phyloP scores from a whole-genome alignment of 2,888 invertebrate genomes.

The Lochmaea capreae region DNA sequence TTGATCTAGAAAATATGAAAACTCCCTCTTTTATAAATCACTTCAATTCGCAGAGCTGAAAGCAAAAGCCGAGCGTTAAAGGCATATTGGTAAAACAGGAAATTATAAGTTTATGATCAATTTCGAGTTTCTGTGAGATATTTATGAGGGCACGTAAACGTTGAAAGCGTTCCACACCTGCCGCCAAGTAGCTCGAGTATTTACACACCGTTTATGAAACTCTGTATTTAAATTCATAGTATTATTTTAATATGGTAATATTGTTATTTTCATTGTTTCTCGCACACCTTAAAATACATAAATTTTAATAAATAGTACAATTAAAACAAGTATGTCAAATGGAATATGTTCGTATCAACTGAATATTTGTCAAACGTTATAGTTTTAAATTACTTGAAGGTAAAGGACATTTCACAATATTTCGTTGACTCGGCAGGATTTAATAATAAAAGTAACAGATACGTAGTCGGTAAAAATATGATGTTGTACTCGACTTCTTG shows the following conservation, averaged over 20 bases:
- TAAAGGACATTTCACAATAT: too few relatives aligned
- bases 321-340: neutral
- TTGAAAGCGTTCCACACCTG: neutral
- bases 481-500: too few relatives aligned
- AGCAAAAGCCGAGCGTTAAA: neutral
- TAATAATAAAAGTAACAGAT: too few relatives aligned
- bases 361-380: too few relatives aligned
- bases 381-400: too few relatives aligned
- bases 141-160: constrained; percentile 1
- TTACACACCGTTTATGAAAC: neutral
- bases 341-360: neutral
- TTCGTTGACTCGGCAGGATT: too few relatives aligned
- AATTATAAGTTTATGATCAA: constrained; percentile 6
- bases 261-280: neutral
- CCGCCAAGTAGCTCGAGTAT: neutral
- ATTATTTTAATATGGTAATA: neutral
- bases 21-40: constrained; percentile 2
- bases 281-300: neutral
- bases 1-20: constrained; percentile 1
- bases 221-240: neutral
- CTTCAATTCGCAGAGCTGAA: neutral
- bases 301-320: neutral
- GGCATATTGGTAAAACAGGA: constrained; percentile 4
- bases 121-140: constrained; percentile 5
- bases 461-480: too few relatives aligned